Percentiles rank a stretch among this genome's conserved stretches.
Evolutionary conservation across 1,140 invertebrate genomes (phyloP).

Genomic region (Ips typographus): DNA sequence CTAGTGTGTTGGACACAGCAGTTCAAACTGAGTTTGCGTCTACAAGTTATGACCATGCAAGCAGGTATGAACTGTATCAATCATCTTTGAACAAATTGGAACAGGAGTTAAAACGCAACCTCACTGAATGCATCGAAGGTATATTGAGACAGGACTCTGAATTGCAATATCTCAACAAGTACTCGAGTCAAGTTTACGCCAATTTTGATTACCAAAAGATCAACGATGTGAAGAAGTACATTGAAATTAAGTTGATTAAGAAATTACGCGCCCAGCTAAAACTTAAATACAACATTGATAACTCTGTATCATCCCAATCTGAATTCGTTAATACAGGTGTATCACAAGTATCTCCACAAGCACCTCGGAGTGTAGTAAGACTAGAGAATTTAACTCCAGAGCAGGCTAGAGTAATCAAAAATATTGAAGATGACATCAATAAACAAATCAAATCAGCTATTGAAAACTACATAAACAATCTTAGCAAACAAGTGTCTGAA

Average conservation of each 20-base stretch:
- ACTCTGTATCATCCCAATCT: not conserved
- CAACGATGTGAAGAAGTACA: slow-evolving; percentile 14
- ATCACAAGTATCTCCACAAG: not conserved
- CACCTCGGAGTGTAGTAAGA: slow-evolving; percentile 5
- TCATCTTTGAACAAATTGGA: slow-evolving; percentile 12
- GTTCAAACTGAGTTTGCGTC: slow-evolving; percentile 10
- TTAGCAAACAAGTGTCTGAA: not conserved
- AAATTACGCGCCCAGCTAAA: slow-evolving; percentile 6
- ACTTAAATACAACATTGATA: not conserved
- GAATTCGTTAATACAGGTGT: not conserved
- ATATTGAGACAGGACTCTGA: not conserved
- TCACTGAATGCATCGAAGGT: slow-evolving; percentile 12
- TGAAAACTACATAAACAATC: not conserved
- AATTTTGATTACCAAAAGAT: slow-evolving; percentile 9
- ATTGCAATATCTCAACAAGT: slow-evolving; percentile 1
- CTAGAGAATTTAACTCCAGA: slow-evolving; percentile 20
- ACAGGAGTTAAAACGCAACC: slow-evolving; percentile 10
- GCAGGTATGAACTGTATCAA: slow-evolving; percentile 14
- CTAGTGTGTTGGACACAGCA: not conserved
- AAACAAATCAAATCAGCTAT: slow-evolving; percentile 2
- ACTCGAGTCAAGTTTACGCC: slow-evolving; percentile 7
- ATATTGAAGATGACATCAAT: slow-evolving; percentile 18
- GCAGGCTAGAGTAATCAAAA: slow-evolving; percentile 10
- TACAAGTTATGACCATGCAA: slow-evolving; percentile 8
- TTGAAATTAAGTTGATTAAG: slow-evolving; percentile 24